Conservation (phyloP, 1,140 invertebrate species). For the Linepithema humile region DNA sequence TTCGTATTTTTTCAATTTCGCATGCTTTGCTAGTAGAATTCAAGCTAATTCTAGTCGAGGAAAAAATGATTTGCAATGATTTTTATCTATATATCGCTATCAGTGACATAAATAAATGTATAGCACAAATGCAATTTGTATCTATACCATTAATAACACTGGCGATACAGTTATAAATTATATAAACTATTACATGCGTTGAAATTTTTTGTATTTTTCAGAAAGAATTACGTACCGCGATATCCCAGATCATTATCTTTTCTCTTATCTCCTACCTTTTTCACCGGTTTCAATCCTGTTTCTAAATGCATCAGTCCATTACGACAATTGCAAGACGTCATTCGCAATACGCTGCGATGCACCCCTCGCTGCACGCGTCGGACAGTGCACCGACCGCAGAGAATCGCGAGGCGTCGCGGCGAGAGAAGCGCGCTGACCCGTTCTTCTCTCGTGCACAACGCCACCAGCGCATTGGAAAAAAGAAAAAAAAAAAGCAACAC, state of each 20-base stretch:
- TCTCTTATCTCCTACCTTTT: conserved; percentile 16
- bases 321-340: background rate
- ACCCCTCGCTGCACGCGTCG: conserved; percentile 14
- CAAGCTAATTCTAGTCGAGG: too few species aligned
- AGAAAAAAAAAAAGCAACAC: too few species aligned
- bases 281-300: conserved; percentile 1
- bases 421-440: background rate
- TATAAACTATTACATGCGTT: background rate
- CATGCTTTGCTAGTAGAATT: background rate
- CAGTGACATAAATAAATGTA: background rate
- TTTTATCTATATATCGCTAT: background rate
- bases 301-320: conserved; percentile 15
- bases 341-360: conserved; percentile 30
- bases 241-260: too few species aligned
- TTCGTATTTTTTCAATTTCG: background rate
- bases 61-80: background rate
- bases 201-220: background rate
- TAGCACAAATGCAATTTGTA: background rate
- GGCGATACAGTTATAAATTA: background rate
- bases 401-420: background rate
- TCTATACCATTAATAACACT: background rate
- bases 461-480: background rate
- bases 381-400: conserved; percentile 37
- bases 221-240: background rate
- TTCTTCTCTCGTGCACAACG: background rate